phyloP scores from a whole-genome alignment of 2,113 vertebrate species.

The Strix aluco region DNA sequence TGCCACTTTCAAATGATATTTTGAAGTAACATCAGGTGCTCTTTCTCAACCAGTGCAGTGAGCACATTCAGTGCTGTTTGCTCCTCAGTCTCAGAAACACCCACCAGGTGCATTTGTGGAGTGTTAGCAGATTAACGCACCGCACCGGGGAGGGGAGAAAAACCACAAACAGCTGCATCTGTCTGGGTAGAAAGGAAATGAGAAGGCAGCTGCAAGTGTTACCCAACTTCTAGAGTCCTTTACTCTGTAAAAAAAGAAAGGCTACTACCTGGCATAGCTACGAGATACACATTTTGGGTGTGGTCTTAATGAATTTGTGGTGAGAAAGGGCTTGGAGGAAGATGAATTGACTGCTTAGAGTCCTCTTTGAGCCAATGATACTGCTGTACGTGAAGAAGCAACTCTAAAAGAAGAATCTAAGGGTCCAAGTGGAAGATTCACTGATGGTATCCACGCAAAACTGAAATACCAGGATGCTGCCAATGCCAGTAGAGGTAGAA shows the following conservation, averaged over 20 bases:
- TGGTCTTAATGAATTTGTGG: neutral
- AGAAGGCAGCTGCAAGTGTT: neutral
- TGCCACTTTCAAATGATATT: conserved; percentile 34
- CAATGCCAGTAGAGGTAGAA: neutral
- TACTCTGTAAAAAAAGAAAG: neutral
- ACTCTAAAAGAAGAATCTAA: neutral
- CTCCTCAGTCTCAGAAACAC: neutral
- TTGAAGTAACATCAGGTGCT: neutral
- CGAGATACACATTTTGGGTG: neutral
- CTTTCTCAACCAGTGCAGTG: neutral
- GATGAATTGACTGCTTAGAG: neutral
- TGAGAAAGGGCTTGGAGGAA: neutral
- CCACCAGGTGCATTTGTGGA: neutral
- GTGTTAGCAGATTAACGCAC: neutral
- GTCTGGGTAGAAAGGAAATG: neutral
- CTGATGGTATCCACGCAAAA: neutral
- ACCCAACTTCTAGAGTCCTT: neutral
- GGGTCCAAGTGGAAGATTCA: neutral
- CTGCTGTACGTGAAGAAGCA: neutral
- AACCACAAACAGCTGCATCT: conserved; percentile 8
- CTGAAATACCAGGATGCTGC: neutral
- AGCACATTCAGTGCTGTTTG: rapidly evolving
- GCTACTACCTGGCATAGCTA: neutral
- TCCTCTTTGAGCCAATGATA: neutral
- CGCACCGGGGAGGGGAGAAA: rapidly evolving